Percentiles rank a stretch among this genome's conserved stretches.
phyloP scores from a whole-genome alignment of 2,797 vertebrate species.

The Pseudopleuronectes americanus region DNA sequence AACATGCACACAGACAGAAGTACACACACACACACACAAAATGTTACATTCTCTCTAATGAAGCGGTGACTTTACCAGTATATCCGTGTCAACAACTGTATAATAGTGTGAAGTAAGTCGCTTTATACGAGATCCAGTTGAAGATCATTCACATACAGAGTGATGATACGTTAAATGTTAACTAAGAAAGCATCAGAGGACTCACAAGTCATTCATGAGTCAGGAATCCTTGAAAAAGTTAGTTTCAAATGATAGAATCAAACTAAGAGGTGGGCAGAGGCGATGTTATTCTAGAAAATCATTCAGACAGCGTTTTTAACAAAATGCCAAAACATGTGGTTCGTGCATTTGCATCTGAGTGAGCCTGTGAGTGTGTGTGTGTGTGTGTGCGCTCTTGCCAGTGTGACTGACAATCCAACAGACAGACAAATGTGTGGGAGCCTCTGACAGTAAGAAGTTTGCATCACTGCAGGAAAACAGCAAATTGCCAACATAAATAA shows the following conservation, averaged over 20 bases:
- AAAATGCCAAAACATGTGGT: slow-evolving; percentile 26
- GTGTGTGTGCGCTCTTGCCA: neutral
- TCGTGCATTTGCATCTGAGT: neutral
- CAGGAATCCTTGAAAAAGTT: no score
- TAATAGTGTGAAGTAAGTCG: slow-evolving; percentile 45
- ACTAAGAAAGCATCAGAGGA: slow-evolving; percentile 26
- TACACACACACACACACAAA: slow-evolving; percentile 42
- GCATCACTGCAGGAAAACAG: slow-evolving; percentile 77
- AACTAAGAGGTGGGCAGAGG: slow-evolving; percentile 10
- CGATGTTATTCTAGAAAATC: neutral
- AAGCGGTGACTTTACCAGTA: slow-evolving; percentile 66
- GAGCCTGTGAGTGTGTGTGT: neutral
- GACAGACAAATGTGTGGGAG: slow-evolving; percentile 64
- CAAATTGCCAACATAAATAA: slow-evolving; percentile 88
- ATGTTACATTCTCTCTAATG: slow-evolving; percentile 71
- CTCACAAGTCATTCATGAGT: no score
- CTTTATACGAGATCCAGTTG: slow-evolving; percentile 25
- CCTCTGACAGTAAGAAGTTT: slow-evolving; percentile 71
- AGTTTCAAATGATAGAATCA: slow-evolving; percentile 1
- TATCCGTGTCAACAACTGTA: slow-evolving; percentile 64
- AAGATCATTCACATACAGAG: slow-evolving; percentile 33
- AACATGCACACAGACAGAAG: slow-evolving; percentile 48
- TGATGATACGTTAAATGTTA: slow-evolving; percentile 39
- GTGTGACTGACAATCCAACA: slow-evolving; percentile 43
- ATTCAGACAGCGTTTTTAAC: neutral